Conservation (phyloP, 2,797 vertebrate genomes). For the Paguma larvata region DNA sequence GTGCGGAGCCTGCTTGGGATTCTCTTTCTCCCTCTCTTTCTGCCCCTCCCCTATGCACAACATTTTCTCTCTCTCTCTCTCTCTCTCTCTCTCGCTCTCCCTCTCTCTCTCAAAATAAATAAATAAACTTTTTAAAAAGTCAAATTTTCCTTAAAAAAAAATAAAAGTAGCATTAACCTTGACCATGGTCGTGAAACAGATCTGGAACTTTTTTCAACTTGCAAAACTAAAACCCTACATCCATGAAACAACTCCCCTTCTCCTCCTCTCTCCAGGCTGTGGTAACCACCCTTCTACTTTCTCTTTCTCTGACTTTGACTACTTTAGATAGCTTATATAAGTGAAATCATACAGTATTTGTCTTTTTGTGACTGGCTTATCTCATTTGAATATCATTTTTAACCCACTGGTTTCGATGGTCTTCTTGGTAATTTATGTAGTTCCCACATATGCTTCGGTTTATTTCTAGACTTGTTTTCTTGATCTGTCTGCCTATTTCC, state of each 20-base stretch:
- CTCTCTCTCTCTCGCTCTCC: too few relatives aligned
- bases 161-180: not conserved
- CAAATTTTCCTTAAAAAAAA: not conserved
- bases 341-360: not conserved
- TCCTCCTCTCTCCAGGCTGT: not conserved
- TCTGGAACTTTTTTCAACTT: not conserved
- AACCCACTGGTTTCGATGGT: not conserved
- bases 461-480: conserved; percentile 31
- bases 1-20: too few relatives aligned
- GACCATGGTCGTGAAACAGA: not conserved
- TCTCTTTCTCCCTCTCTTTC: too few relatives aligned
- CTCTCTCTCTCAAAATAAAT: too few relatives aligned
- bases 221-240: not conserved
- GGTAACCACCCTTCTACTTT: not conserved
- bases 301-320: not conserved
- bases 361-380: not conserved
- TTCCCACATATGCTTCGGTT: conserved; percentile 1
- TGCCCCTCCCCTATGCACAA: too few relatives aligned
- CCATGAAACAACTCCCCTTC: not conserved
- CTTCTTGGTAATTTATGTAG: conserved; percentile 17
- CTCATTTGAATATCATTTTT: conserved; percentile 14
- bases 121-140: too few relatives aligned
- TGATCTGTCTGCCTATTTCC: conserved; percentile 10
- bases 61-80: too few relatives aligned
- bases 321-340: not conserved